These are phyloP conservation scores for Pholis gunnellus DNA, from an alignment of 2,113 vertebrate genomes.

Conservation along the genomic window DNA sequence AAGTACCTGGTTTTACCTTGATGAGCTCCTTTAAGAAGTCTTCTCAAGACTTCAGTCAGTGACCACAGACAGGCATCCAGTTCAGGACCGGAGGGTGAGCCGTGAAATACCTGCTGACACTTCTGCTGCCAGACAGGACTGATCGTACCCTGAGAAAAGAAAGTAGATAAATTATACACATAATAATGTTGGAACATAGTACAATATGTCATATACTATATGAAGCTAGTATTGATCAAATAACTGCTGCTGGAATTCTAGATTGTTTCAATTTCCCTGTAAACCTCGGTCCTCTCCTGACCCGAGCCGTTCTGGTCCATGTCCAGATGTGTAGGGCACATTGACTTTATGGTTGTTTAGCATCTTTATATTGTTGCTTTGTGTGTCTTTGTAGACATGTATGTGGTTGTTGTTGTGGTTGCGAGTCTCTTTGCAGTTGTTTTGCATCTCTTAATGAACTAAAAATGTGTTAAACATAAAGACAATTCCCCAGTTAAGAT, in stretches of 20 bases:
- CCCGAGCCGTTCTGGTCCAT: too few species aligned
- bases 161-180: not conserved
- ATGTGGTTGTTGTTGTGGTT: not conserved
- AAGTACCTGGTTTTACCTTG: slow-evolving; percentile 33
- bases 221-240: not conserved
- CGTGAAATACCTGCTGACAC: slow-evolving; percentile 79
- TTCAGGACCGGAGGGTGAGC: slow-evolving; percentile 1
- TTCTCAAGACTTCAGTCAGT: slow-evolving; percentile 81
- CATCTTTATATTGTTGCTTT: not conserved
- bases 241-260: not conserved
- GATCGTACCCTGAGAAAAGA: slow-evolving; percentile 75
- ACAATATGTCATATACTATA: not conserved
- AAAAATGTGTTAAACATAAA: too few species aligned
- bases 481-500: too few species aligned
- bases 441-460: not conserved
- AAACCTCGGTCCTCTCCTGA: not conserved
- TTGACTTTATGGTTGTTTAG: not conserved
- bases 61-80: slow-evolving; percentile 83
- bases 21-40: slow-evolving; percentile 77
- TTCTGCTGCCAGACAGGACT: slow-evolving; percentile 83
- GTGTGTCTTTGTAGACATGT: not conserved
- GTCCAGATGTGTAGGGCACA: not conserved
- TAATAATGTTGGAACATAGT: not conserved
- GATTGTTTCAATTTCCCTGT: not conserved
- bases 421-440: not conserved